Percentiles rank a stretch among this genome's conserved stretches.
phyloP scores from a whole-genome alignment of 1,140 invertebrate genomes.

The Teleogryllus occipitalis region DNA sequence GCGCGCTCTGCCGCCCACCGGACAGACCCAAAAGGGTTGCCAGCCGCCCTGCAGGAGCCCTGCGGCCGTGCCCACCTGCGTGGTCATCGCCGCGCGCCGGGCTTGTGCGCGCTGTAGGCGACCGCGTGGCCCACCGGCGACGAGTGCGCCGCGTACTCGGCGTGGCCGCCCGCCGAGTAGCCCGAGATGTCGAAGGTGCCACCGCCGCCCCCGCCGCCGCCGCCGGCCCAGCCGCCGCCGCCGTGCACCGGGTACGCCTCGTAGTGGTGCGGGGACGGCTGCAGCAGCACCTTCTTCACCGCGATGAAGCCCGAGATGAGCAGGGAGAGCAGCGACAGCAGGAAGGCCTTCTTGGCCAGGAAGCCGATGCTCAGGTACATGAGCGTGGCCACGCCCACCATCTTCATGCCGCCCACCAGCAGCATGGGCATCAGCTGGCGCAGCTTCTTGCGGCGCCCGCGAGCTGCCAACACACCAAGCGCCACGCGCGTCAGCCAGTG shows the following conservation, averaged over 20 bases:
- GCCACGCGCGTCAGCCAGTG: no score
- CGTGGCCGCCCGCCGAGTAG: conserved; percentile 29
- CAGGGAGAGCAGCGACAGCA: conserved; percentile 51
- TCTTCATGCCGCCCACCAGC: conserved; percentile 50
- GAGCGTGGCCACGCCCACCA: conserved; percentile 45
- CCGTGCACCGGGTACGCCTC: conserved; percentile 16
- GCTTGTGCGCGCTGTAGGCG: conserved; percentile 36
- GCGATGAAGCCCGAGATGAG: conserved; percentile 51
- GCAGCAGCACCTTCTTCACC: conserved; percentile 41
- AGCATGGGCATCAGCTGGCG: conserved; percentile 49
- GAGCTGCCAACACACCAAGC: conserved; percentile 35
- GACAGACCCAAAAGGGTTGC: no score
- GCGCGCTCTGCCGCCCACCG: no score
- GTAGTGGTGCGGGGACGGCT: conserved; percentile 28
- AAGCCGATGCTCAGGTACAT: conserved; percentile 50
- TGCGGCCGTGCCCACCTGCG: no score
- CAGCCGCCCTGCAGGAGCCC: no score
- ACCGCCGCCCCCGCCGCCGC: background rate
- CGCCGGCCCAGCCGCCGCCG: background rate
- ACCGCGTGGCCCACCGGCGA: conserved; percentile 38
- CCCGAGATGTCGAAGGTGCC: conserved; percentile 27
- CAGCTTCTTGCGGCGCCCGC: conserved; percentile 51
- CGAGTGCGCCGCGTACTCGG: conserved; percentile 36
- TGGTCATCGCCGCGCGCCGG: background rate
- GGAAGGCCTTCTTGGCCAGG: conserved; percentile 56